A percentile compares a stretch with the other conserved stretches of the same genome.
Conservation (phyloP, 2,113 vertebrate species). For the Pterocles gutturalis region DNA sequence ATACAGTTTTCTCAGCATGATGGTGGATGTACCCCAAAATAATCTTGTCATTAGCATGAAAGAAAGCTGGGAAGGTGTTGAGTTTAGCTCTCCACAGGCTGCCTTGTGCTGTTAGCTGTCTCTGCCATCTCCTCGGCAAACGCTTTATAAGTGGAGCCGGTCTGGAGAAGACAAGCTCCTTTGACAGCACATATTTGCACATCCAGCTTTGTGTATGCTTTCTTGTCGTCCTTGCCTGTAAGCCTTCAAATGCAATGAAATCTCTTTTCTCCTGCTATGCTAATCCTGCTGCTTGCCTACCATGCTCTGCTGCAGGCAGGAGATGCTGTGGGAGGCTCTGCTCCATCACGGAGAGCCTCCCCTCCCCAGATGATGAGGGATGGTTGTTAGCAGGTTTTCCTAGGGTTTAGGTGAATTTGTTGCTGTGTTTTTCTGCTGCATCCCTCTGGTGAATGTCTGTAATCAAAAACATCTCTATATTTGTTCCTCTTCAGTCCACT, state of each 20-base stretch:
- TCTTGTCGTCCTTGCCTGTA: background rate
- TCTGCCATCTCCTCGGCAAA: accelerated
- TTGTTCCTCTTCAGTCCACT: background rate
- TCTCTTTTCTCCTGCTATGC: background rate
- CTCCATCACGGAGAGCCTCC: background rate
- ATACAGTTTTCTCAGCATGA: accelerated
- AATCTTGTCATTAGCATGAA: background rate
- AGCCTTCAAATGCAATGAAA: background rate
- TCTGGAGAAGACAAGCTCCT: background rate
- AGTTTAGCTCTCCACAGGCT: background rate
- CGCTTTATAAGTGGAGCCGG: background rate
- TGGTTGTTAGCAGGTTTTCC: accelerated
- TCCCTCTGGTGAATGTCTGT: background rate
- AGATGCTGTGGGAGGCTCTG: background rate
- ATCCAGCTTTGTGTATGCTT: accelerated
- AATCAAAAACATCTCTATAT: background rate
- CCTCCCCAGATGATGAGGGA: accelerated
- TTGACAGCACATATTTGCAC: background rate
- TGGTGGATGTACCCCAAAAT: background rate
- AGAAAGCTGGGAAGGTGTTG: background rate
- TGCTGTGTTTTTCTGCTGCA: background rate
- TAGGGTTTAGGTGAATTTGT: background rate
- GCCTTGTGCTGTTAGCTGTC: background rate
- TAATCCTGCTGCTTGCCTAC: background rate
- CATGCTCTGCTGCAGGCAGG: accelerated